Evolutionary conservation across 2,888 invertebrate species (phyloP).

Genomic region (Eulithis prunata): DNA sequence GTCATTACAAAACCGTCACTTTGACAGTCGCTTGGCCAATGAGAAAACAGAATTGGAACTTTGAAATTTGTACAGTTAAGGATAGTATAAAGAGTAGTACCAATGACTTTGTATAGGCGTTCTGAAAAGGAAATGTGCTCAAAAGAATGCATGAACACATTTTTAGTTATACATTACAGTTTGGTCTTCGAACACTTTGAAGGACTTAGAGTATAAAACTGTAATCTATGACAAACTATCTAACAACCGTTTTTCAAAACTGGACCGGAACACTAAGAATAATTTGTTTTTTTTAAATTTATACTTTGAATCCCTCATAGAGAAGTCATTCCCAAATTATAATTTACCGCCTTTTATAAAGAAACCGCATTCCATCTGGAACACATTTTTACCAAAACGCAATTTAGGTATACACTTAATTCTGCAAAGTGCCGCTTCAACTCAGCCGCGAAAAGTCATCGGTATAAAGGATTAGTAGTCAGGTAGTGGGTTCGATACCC

Average conservation of each 20-base stretch:
- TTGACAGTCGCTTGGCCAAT: constrained; percentile 62
- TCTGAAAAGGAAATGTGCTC: no score
- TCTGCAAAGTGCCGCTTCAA: constrained; percentile 35
- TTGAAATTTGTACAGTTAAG: constrained; percentile 25
- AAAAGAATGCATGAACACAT: no score
- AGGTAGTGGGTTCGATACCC: constrained; percentile 55
- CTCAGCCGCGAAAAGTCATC: constrained; percentile 37
- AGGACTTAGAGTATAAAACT: no score
- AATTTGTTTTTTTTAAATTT: no score
- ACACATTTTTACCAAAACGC: constrained; percentile 26
- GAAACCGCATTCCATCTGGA: neutral
- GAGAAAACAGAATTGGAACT: constrained; percentile 40
- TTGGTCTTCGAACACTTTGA: no score
- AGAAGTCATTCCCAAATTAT: neutral
- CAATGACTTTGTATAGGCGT: no score
- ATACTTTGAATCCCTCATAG: neutral
- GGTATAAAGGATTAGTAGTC: constrained; percentile 47
- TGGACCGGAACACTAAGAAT: no score
- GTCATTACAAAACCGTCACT: constrained; percentile 66
- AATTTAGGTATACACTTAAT: constrained; percentile 26
- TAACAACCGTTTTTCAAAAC: no score
- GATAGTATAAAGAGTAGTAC: no score
- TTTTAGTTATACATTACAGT: no score
- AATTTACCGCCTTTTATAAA: constrained; percentile 8
- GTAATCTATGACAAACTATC: no score